phyloP scores from a whole-genome alignment of 2,888 invertebrate species.

The Drosophila neotestacea region DNA sequence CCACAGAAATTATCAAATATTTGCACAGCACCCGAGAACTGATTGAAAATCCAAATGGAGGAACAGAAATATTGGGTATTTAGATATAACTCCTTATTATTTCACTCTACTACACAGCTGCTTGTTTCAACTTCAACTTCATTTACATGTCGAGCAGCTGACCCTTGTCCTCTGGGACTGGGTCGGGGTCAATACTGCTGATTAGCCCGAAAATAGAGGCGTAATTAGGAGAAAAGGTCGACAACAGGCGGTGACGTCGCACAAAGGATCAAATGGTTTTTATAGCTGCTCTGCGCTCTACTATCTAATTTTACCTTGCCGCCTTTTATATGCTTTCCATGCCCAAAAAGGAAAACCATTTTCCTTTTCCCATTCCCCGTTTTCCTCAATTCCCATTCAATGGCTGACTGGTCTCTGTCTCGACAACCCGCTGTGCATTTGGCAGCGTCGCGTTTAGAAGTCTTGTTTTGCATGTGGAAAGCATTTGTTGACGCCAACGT shows the following conservation, averaged over 20 bases:
- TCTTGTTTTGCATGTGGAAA: conserved; percentile 60
- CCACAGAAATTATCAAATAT: conserved; percentile 66
- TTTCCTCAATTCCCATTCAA: not conserved
- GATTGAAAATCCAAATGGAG: conserved; percentile 48
- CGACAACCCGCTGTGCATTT: conserved; percentile 58
- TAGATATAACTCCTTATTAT: conserved; percentile 1
- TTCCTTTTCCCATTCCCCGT: not conserved
- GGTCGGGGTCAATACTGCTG: conserved; percentile 51
- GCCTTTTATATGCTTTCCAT: conserved; percentile 60
- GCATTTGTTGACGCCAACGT: conserved; percentile 66
- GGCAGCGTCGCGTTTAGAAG: conserved; percentile 36
- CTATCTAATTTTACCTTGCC: conserved; percentile 72
- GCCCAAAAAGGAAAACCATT: conserved; percentile 10
- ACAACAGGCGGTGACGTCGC: conserved; percentile 36
- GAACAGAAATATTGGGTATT: conserved; percentile 3
- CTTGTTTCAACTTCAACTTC: conserved; percentile 32
- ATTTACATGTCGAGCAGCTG: conserved; percentile 64
- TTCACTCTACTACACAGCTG: conserved; percentile 28
- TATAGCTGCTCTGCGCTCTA: conserved; percentile 47
- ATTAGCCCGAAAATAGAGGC: conserved; percentile 72
- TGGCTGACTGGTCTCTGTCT: not conserved
- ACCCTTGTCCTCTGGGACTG: conserved; percentile 42
- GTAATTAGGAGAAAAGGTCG: conserved; percentile 71
- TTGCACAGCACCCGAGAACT: conserved; percentile 67
- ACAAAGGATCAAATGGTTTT: conserved; percentile 76